Base-by-base conservation (phyloP, 2,888 invertebrate species). In the Macroteleia sp. region DNA sequence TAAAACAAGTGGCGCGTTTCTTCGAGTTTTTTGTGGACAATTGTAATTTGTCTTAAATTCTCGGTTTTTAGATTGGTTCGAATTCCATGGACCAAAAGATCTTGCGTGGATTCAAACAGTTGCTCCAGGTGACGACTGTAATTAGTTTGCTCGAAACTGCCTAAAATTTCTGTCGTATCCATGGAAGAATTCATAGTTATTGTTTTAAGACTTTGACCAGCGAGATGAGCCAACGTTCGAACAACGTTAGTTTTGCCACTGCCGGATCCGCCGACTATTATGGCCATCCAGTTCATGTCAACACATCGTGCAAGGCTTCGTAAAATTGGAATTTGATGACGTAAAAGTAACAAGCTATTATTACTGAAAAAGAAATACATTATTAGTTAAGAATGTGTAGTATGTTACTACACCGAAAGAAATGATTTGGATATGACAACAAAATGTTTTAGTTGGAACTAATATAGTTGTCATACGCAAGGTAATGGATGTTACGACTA, bases 81-180 rank as follows among this genome's bases (percentile, higher is more conserved):
- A 12, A 94, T 91, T 9, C 92, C 91, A 62, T 92, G 91, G 61
- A 93, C 91, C 0, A 95, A 91, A 44, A 94, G 82, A 14, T 90
- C 91, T 88, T 95, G 94, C 16, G 94, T 92, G 86, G 92, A 92
- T 74, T 93, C 93, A 57, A 93, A 93, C 19, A 96, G 89, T 81
- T 94, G 95, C 84, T 96, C 96, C 42, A 97, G 92, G 88, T 96
- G 96, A 82, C 95, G 93, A 78, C 94, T 94, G 84, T 94, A 94
- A 88, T 96, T 95, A 1, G 93, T 93, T 94, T 99, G 99, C 93
- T 99, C 99, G 92, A 99, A 99, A 78, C 98, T 98, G 54, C 99
- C 99, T 1, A 99, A 93, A 56, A 99, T 94, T 89, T 99, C 98
- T 0, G 96, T 96, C 0, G 98, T 97, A 88, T 99, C 99, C 95